Evolutionary conservation across 1,140 invertebrate genomes (phyloP).

Genomic region (Neodiprion virginianus): DNA sequence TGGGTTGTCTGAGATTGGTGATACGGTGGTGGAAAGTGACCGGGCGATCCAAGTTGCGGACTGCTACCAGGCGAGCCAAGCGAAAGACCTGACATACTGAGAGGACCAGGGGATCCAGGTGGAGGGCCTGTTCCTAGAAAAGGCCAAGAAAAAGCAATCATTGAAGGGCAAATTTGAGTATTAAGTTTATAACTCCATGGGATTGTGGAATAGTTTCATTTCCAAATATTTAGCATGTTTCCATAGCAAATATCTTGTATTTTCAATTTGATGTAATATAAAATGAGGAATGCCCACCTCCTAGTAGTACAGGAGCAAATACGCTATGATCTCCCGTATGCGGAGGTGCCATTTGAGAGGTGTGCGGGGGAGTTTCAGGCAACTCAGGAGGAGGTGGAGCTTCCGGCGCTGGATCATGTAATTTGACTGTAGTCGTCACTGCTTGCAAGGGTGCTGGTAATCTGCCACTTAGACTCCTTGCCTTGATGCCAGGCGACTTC

Average conservation of each 20-base stretch:
- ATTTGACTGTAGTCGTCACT: constrained; percentile 55
- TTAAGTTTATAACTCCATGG: no score
- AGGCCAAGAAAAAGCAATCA: not conserved
- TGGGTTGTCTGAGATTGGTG: constrained; percentile 58
- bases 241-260: constrained; percentile 7
- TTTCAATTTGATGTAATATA: constrained; percentile 1
- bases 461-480: constrained; percentile 65
- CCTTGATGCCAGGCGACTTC: constrained; percentile 91
- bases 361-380: constrained; percentile 57
- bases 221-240: not conserved
- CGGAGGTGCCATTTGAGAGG: constrained; percentile 40
- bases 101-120: constrained; percentile 53
- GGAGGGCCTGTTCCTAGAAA: constrained; percentile 42
- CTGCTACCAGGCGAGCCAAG: constrained; percentile 55
- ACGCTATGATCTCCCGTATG: constrained; percentile 56
- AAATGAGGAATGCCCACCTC: constrained; percentile 33
- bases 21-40: constrained; percentile 44
- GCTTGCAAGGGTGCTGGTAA: constrained; percentile 58
- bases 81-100: constrained; percentile 53
- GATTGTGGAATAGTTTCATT: no score
- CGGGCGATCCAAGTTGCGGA: constrained; percentile 54
- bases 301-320: constrained; percentile 55
- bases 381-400: constrained; percentile 45
- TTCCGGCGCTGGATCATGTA: constrained; percentile 54
- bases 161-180: not conserved